Conservation (phyloP, 2,113 vertebrate genomes). For the Callospermophilus lateralis region DNA sequence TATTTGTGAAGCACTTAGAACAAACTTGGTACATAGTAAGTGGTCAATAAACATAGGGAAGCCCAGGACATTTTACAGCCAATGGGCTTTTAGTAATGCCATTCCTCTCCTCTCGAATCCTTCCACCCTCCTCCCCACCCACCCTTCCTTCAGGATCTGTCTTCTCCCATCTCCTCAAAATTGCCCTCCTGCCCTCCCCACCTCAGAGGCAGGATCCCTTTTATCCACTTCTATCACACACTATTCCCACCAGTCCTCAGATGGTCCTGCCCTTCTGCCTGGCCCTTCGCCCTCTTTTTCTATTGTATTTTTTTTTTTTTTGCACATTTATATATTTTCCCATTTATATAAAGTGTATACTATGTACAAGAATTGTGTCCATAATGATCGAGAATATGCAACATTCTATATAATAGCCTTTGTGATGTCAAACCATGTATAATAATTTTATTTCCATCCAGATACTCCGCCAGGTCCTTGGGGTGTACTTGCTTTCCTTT, state of each 20-base stretch:
- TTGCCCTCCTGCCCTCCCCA: neutral
- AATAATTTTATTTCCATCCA: neutral
- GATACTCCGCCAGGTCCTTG: neutral
- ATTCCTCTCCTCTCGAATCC: neutral
- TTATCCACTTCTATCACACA: neutral
- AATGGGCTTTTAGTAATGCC: neutral
- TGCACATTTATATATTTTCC: neutral
- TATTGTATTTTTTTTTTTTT: conserved; percentile 7
- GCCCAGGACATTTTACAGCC: neutral
- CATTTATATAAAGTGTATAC: neutral
- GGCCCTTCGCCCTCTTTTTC: neutral
- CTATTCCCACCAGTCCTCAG: neutral
- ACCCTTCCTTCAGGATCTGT: neutral
- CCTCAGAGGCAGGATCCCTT: neutral
- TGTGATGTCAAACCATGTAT: neutral
- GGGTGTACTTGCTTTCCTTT: neutral
- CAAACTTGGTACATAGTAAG: neutral
- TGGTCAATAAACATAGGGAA: neutral
- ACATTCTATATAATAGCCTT: neutral
- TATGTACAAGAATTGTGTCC: neutral
- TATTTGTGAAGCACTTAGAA: neutral
- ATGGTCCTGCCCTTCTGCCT: neutral
- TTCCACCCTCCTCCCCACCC: neutral
- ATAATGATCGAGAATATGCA: too few species aligned
- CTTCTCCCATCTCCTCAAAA: neutral